Percentiles rank a stretch among this genome's conserved stretches.
Evolutionary conservation across 2,113 vertebrate genomes (phyloP).

Genomic region (Ibidorhyncha struthersii): DNA sequence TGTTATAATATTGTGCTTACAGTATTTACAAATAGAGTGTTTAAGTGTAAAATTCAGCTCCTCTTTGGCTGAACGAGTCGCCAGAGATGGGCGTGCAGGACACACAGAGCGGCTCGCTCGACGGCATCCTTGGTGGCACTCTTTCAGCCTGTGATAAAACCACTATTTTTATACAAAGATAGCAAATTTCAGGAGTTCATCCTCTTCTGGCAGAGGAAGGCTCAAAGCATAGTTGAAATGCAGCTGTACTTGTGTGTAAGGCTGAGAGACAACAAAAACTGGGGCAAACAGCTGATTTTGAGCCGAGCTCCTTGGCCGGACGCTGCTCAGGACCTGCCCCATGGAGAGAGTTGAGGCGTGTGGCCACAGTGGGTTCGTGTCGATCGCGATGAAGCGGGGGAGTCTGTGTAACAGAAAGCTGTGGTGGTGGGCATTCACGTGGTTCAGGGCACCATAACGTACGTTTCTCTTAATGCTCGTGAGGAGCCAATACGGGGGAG

Average conservation of each 20-base stretch:
- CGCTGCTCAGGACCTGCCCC: background rate
- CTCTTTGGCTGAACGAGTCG: background rate
- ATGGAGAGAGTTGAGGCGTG: background rate
- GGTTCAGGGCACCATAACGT: background rate
- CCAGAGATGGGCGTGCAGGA: background rate
- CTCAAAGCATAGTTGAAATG: background rate
- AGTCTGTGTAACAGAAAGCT: too few species aligned
- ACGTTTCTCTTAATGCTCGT: fast-evolving
- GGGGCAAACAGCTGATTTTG: background rate
- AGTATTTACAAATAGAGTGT: background rate
- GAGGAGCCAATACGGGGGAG: background rate
- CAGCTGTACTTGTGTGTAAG: background rate
- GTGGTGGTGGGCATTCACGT: background rate
- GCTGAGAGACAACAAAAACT: background rate
- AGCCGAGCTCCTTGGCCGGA: background rate
- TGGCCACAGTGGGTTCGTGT: fast-evolving
- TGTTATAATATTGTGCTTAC: background rate
- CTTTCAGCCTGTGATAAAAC: background rate
- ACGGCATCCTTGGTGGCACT: fast-evolving
- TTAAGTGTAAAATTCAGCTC: background rate
- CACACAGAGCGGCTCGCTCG: fast-evolving
- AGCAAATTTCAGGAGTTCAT: background rate
- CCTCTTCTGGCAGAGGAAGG: background rate
- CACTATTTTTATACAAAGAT: background rate
- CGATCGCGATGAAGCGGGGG: fast-evolving